Conservation (phyloP, 2,888 invertebrate genomes). For the Synergus japonicus region DNA sequence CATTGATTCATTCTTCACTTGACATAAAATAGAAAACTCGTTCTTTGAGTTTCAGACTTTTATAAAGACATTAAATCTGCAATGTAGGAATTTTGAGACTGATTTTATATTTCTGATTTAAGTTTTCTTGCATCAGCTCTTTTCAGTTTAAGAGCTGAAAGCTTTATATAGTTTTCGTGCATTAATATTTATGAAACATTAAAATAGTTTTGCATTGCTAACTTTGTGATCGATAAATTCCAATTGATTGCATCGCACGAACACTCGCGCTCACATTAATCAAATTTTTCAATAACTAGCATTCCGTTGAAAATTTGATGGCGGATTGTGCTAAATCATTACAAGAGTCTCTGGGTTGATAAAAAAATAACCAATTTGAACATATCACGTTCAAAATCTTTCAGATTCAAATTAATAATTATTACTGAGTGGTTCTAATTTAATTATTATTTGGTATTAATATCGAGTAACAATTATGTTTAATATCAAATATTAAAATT, state of each 20-base stretch:
- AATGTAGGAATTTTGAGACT: not conserved
- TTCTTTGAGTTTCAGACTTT: no score
- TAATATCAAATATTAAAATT: not conserved
- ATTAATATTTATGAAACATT: not conserved
- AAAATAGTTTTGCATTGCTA: not conserved
- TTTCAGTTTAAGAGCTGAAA: not conserved
- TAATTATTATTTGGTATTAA: not conserved
- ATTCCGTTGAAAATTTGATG: not conserved
- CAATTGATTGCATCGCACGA: not conserved
- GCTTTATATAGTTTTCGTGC: not conserved
- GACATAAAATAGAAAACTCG: no score
- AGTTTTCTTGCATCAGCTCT: not conserved
- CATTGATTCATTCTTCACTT: no score
- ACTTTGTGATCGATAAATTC: not conserved
- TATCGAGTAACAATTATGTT: not conserved
- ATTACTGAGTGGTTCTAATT: not conserved
- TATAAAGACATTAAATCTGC: no score
- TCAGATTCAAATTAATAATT: not conserved
- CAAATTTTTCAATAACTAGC: not conserved
- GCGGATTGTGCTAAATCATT: not conserved
- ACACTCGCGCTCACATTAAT: not conserved
- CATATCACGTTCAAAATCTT: not conserved
- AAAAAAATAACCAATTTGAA: not conserved
- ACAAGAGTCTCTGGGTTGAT: not conserved
- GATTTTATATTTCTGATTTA: not conserved